These are phyloP conservation scores for Sitta carolinensis DNA, from an alignment of 2,797 vertebrate genomes.

Conservation along the genomic window DNA sequence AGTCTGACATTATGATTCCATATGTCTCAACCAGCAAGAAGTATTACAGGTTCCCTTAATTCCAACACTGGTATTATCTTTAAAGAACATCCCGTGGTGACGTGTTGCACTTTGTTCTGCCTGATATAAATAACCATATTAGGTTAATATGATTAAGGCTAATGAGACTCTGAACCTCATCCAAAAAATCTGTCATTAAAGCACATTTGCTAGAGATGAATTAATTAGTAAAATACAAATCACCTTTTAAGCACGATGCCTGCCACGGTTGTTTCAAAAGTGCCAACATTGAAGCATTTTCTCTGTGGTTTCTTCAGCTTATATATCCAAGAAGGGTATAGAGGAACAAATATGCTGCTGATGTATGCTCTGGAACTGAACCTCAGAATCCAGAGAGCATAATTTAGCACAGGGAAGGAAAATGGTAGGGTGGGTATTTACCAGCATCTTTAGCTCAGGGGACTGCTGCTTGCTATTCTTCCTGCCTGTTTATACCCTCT, in stretches of 20 bases:
- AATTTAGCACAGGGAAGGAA: not conserved
- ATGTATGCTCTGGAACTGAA: not conserved
- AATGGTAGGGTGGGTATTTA: not conserved
- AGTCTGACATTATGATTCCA: not conserved
- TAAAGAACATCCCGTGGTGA: constrained; percentile 12
- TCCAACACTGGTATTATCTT: not conserved
- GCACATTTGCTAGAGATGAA: constrained; percentile 58
- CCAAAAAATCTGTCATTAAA: constrained; percentile 64
- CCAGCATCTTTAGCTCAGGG: not conserved
- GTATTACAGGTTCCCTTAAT: constrained; percentile 6
- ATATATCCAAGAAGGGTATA: not conserved
- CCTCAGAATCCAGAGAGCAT: not conserved
- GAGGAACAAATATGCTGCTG: not conserved
- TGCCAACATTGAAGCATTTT: constrained; percentile 6
- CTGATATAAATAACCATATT: constrained; percentile 64
- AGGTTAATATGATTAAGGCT: constrained; percentile 62
- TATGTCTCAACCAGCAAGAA: not conserved
- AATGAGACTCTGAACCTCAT: constrained; percentile 70
- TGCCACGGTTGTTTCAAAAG: constrained; percentile 46
- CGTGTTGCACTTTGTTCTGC: constrained; percentile 61
- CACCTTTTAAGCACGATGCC: constrained; percentile 49
- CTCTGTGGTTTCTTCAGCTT: not conserved
- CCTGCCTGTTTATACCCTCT: not conserved
- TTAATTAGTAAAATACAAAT: constrained; percentile 68
- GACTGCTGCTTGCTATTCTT: not conserved